phyloP scores from a whole-genome alignment of 2,888 invertebrate genomes.

The Choreutis nemorana region DNA sequence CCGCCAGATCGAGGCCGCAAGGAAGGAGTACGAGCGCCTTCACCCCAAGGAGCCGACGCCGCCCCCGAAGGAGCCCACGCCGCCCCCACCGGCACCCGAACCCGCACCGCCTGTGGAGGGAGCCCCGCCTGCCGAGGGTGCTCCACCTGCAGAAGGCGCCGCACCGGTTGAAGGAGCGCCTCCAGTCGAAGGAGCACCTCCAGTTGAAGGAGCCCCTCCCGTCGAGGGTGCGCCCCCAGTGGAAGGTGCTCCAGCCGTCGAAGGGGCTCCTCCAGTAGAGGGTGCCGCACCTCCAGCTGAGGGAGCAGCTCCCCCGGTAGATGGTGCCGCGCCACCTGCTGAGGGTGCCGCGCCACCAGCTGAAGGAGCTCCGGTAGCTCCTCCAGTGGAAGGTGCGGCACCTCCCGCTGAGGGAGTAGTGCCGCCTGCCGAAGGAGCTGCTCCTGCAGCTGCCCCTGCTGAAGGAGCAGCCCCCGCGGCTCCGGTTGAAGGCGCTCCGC shows the following conservation, averaged over 20 bases:
- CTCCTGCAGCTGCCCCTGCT: conserved; percentile 23
- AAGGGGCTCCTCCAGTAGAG: conserved; percentile 17
- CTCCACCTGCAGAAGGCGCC: conserved; percentile 18
- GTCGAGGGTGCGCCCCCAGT: conserved; percentile 28
- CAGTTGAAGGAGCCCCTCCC: conserved; percentile 21
- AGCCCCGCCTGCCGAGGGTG: conserved; percentile 20
- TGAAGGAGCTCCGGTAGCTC: conserved; percentile 15
- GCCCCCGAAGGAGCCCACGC: conserved; percentile 24
- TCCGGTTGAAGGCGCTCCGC: conserved; percentile 15
- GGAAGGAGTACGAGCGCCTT: conserved; percentile 14
- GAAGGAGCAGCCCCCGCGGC: conserved; percentile 24
- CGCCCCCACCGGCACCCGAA: conserved; percentile 22
- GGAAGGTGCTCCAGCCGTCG: conserved; percentile 21
- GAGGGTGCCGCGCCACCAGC: conserved; percentile 19
- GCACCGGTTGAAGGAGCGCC: too few relatives aligned
- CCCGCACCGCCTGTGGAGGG: conserved; percentile 24
- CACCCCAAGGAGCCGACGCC: conserved; percentile 19
- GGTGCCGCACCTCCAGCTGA: conserved; percentile 14
- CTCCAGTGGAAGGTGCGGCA: conserved; percentile 12
- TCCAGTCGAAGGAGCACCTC: conserved; percentile 20
- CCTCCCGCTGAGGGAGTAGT: conserved; percentile 18
- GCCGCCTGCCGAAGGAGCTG: conserved; percentile 20
- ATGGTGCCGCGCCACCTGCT: conserved; percentile 22
- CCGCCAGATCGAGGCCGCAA: conserved; percentile 33
- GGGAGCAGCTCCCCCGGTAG: conserved; percentile 20